phyloP scores from a whole-genome alignment of 2,888 invertebrate species.

The Mantis religiosa region DNA sequence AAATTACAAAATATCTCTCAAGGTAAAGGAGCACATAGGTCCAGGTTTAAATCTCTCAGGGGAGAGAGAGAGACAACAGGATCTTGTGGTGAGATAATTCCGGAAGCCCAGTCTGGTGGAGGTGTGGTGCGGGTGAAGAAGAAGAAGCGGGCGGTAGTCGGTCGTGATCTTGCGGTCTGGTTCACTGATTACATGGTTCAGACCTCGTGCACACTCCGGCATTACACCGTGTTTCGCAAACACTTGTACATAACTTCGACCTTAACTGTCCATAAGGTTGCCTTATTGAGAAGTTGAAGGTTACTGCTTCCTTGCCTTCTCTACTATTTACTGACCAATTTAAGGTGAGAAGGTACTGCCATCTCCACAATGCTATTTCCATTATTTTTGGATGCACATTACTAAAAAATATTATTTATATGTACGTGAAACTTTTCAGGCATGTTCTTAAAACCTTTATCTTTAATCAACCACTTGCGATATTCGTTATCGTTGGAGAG shows the following conservation, averaged over 20 bases:
- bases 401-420: too few relatives aligned
- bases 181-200: background rate
- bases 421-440: too few relatives aligned
- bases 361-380: too few relatives aligned
- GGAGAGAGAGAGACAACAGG: background rate
- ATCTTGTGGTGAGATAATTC: background rate
- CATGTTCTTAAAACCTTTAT: too few relatives aligned
- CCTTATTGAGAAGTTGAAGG: too few relatives aligned
- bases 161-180: slow-evolving; percentile 4
- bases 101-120: background rate
- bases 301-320: too few relatives aligned
- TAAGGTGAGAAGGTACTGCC: too few relatives aligned
- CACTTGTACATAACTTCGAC: background rate
- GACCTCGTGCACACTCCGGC: background rate
- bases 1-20: background rate
- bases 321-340: too few relatives aligned
- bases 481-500: too few relatives aligned
- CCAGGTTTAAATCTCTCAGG: background rate
- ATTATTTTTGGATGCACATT: too few relatives aligned
- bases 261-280: background rate
- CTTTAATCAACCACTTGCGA: too few relatives aligned
- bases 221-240: background rate
- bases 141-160: background rate
- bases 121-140: background rate
- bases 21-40: background rate